Evolutionary conservation across 2,888 invertebrate genomes (phyloP).

Genomic region (Hirudinaria manillensis): DNA sequence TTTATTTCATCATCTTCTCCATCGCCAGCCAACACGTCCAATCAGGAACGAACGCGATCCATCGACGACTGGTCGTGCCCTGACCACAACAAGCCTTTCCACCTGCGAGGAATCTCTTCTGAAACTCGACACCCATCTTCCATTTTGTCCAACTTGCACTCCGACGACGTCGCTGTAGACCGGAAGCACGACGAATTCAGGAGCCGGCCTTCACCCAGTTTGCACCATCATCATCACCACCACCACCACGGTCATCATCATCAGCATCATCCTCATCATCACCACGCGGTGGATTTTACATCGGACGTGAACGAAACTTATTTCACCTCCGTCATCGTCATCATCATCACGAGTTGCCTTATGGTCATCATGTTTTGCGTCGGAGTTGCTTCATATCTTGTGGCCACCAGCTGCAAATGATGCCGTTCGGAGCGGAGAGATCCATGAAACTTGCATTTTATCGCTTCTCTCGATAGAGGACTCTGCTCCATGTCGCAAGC

Average conservation of each 20-base stretch:
- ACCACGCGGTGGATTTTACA: neutral
- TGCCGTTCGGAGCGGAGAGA: neutral
- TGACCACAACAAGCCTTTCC: constrained; percentile 15
- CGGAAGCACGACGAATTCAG: constrained; percentile 24
- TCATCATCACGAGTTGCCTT: constrained; percentile 21
- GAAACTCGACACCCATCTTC: neutral
- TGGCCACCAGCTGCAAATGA: constrained; percentile 14
- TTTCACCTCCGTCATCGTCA: constrained; percentile 11
- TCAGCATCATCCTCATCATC: neutral
- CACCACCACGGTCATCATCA: constrained; percentile 1
- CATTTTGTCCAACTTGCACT: neutral
- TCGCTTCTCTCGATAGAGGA: no score
- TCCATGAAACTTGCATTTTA: no score
- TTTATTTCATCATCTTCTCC: neutral
- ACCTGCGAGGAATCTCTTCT: neutral
- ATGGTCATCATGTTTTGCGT: constrained; percentile 16
- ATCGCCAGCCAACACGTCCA: neutral
- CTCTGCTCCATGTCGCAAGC: no score
- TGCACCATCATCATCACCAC: neutral
- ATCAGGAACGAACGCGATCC: neutral
- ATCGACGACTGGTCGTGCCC: constrained; percentile 23
- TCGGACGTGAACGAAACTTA: constrained; percentile 6
- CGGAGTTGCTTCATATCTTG: constrained; percentile 10
- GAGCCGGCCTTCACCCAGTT: neutral
- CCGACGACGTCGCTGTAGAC: constrained; percentile 2